Evolutionary conservation across 2,797 vertebrate species (phyloP).

Genomic region (Myotis planiceps): DNA sequence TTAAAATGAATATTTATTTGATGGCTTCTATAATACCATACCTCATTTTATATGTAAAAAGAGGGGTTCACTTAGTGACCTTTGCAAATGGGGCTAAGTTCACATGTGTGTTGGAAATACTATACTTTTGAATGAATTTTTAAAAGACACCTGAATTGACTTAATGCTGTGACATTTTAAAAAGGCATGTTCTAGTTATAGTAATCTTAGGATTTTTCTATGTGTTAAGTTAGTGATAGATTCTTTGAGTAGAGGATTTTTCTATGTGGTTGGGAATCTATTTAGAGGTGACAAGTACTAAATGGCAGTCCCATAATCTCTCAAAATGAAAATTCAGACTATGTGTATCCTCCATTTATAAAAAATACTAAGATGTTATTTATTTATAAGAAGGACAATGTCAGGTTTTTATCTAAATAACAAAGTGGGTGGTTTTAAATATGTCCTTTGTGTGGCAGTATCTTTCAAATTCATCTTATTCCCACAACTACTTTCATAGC

Average conservation of each 20-base stretch:
- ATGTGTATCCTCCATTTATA: background rate
- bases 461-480: conserved; percentile 55
- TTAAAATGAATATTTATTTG: conserved; percentile 56
- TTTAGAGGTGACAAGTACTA: conserved; percentile 59
- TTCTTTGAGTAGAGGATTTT: conserved; percentile 17
- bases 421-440: conserved; percentile 16
- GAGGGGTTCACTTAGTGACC: conserved; percentile 28
- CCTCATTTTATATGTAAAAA: conserved; percentile 39
- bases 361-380: conserved; percentile 11
- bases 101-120: conserved; percentile 36
- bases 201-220: conserved; percentile 49
- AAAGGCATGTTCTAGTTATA: conserved; percentile 70
- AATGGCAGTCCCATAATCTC: conserved; percentile 1
- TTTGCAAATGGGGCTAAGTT: conserved; percentile 65
- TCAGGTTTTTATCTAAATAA: conserved; percentile 43
- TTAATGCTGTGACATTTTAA: conserved; percentile 63
- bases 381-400: background rate
- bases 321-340: conserved; percentile 33
- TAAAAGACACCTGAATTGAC: conserved; percentile 48
- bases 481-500: background rate
- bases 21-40: background rate
- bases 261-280: conserved; percentile 21
- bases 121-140: conserved; percentile 55
- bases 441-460: background rate
- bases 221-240: conserved; percentile 37